These are phyloP conservation scores for Shargacucullia verbasci DNA, from an alignment of 2,888 invertebrate genomes.

Conservation along the genomic window DNA sequence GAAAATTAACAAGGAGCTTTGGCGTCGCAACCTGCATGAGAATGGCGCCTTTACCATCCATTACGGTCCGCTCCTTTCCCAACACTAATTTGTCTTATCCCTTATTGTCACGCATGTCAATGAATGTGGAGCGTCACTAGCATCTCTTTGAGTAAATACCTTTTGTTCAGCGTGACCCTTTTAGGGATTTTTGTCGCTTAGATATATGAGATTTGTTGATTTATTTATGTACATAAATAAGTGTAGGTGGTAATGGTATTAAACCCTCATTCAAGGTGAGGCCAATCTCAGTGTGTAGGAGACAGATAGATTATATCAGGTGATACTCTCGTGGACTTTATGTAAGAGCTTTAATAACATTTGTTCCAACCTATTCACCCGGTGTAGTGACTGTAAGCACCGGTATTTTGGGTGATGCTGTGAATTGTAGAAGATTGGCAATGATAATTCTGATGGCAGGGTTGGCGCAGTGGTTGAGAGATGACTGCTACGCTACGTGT, in stretches of 20 bases:
- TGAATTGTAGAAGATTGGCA: too few relatives aligned
- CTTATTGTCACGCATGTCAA: constrained; percentile 69
- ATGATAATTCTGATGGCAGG: too few relatives aligned
- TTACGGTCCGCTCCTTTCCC: constrained; percentile 63
- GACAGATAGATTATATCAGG: neutral
- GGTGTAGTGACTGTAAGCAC: neutral
- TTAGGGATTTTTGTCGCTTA: constrained; percentile 46
- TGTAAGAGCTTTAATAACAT: neutral
- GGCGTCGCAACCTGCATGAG: constrained; percentile 78
- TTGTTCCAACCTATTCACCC: neutral
- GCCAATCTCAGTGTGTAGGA: neutral
- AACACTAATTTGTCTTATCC: constrained; percentile 67
- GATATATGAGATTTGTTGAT: constrained; percentile 26
- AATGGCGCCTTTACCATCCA: constrained; percentile 72
- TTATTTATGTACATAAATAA: constrained; percentile 3
- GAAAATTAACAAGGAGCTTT: constrained; percentile 80
- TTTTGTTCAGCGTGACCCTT: constrained; percentile 34
- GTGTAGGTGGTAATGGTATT: constrained; percentile 9
- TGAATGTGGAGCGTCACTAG: constrained; percentile 54
- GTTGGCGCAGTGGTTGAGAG: too few relatives aligned
- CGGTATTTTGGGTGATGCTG: too few relatives aligned
- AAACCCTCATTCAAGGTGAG: neutral
- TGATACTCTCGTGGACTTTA: neutral
- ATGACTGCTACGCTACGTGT: too few relatives aligned
- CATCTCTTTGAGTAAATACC: constrained; percentile 49